Conservation (phyloP, 2,113 vertebrate genomes). For the Oxygymnocypris stewartii region DNA sequence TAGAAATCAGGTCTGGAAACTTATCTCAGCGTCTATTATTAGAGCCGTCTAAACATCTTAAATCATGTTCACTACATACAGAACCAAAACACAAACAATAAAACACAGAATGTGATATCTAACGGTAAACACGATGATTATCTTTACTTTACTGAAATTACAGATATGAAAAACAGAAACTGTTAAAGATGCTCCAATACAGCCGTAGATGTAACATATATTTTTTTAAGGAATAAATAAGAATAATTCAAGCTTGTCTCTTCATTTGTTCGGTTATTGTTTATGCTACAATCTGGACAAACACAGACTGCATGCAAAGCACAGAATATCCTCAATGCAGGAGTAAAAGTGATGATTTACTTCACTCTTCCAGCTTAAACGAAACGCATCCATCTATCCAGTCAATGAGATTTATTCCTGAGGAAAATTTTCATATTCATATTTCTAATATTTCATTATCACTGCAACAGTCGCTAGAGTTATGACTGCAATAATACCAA, state of each 20-base stretch:
- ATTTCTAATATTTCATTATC: conserved; percentile 85
- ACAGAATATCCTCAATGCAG: background rate
- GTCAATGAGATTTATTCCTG: conserved; percentile 79
- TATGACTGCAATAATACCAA: conserved; percentile 91
- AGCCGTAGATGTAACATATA: background rate
- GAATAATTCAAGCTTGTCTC: background rate
- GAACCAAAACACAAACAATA: background rate
- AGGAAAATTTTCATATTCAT: conserved; percentile 81
- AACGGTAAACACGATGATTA: background rate
- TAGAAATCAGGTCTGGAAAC: conserved; percentile 16
- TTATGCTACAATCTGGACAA: background rate
- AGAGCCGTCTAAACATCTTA: background rate
- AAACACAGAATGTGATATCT: background rate
- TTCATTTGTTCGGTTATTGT: background rate
- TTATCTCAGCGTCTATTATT: background rate
- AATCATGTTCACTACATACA: background rate
- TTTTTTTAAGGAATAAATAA: background rate
- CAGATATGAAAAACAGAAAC: background rate
- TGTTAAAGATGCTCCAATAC: background rate
- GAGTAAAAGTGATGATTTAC: conserved; percentile 48
- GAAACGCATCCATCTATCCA: conserved; percentile 61
- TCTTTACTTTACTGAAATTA: background rate
- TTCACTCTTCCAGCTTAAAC: conserved; percentile 7
- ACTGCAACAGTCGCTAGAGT: conserved; percentile 86
- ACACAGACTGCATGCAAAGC: background rate